Evolutionary conservation across 2,888 invertebrate genomes (phyloP).

Genomic region (Pomacea canaliculata): DNA sequence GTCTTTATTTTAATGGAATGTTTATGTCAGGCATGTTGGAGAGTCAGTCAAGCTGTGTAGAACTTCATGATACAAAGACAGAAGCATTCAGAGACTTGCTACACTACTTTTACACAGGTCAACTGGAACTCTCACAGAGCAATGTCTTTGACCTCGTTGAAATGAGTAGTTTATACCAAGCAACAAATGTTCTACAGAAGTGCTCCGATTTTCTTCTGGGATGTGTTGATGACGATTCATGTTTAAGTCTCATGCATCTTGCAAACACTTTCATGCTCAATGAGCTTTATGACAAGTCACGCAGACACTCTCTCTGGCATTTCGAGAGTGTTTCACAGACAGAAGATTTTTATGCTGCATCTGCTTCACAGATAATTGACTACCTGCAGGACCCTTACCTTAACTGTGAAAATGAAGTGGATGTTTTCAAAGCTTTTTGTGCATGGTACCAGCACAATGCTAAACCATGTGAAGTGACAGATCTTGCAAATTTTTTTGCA

Average conservation of each 20-base stretch:
- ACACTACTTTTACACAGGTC: conserved; percentile 9
- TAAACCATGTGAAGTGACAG: conserved; percentile 8
- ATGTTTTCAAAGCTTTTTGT: conserved; percentile 19
- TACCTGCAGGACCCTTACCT: conserved; percentile 18
- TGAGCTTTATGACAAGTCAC: conserved; percentile 4
- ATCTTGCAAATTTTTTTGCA: conserved; percentile 4
- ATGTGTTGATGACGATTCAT: conserved; percentile 16
- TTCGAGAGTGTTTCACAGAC: conserved; percentile 8
- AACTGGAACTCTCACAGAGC: neutral
- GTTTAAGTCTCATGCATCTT: conserved; percentile 14
- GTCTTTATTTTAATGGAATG: conserved; percentile 16
- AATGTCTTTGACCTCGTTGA: neutral
- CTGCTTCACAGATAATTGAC: conserved; percentile 3
- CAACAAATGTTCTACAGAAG: neutral
- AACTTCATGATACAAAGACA: neutral
- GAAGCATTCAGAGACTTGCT: neutral
- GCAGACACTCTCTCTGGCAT: conserved; percentile 20
- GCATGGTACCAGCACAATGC: conserved; percentile 7
- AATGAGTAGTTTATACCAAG: conserved; percentile 16
- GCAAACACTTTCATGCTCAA: conserved; percentile 6
- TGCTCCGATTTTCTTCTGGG: conserved; percentile 9
- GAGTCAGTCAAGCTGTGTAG: neutral
- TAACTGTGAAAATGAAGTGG: conserved; percentile 15
- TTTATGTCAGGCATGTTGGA: conserved; percentile 19
- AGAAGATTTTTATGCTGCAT: conserved; percentile 10